These are phyloP conservation scores for Artibeus lituratus DNA, from an alignment of 2,797 vertebrate genomes.

Conservation along the genomic window DNA sequence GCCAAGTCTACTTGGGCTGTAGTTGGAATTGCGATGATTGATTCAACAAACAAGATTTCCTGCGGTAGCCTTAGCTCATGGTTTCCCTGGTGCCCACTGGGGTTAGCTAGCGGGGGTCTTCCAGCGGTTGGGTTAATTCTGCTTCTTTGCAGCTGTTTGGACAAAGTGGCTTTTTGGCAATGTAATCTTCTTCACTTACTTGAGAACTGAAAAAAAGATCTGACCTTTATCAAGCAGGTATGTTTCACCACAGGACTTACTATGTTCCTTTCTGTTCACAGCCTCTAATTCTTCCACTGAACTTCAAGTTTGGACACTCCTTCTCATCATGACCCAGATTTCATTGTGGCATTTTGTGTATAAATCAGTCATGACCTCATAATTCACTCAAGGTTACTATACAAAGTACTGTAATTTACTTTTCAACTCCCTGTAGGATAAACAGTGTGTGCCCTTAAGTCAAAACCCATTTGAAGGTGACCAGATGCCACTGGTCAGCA, in stretches of 20 bases:
- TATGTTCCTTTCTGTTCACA: conserved; percentile 62
- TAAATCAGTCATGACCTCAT: conserved; percentile 73
- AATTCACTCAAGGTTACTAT: conserved; percentile 71
- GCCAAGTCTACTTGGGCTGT: background rate
- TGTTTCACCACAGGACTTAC: background rate
- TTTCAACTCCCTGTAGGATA: conserved; percentile 78
- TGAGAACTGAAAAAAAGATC: background rate
- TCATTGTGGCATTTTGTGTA: conserved; percentile 78
- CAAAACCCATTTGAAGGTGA: conserved; percentile 5
- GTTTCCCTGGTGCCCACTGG: background rate
- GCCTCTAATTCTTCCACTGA: conserved; percentile 82
- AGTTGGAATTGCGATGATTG: background rate
- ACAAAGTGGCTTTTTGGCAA: background rate
- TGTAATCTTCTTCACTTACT: background rate
- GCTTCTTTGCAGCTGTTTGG: background rate
- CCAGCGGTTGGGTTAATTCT: background rate
- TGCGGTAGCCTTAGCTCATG: background rate
- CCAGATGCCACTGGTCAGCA: background rate
- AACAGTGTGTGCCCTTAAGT: conserved; percentile 73
- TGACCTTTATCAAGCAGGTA: background rate
- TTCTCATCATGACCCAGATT: conserved; percentile 79
- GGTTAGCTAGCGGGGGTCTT: background rate
- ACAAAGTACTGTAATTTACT: conserved; percentile 79
- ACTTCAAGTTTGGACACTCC: conserved; percentile 63
- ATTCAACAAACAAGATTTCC: background rate